A percentile compares a stretch with the other conserved stretches of the same genome.
These are phyloP conservation scores for Drepanosiphum platanoidis DNA, from an alignment of 2,888 invertebrate species.

Conservation along the genomic window DNA sequence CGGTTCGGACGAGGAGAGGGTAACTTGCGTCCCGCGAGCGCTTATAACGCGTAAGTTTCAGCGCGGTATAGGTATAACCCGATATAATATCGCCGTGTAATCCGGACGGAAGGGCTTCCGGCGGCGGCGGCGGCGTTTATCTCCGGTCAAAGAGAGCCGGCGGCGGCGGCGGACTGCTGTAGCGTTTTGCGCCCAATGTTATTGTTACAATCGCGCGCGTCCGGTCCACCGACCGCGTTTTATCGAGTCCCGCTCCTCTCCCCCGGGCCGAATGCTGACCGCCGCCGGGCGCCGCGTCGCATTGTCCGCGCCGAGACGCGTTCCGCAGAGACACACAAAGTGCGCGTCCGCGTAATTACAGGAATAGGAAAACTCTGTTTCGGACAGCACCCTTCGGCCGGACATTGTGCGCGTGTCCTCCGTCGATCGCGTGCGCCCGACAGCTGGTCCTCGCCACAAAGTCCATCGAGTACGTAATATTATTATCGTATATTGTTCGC, in stretches of 20 bases:
- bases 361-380: slow-evolving; percentile 29
- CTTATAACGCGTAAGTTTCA: too few relatives aligned
- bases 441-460: neutral
- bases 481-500: too few relatives aligned
- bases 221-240: neutral
- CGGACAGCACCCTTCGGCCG: slow-evolving; percentile 34
- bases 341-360: slow-evolving; percentile 13
- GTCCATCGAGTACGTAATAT: too few relatives aligned
- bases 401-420: slow-evolving; percentile 18
- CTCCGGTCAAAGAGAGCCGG: neutral
- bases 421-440: neutral
- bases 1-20: too few relatives aligned
- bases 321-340: too few relatives aligned
- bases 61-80: too few relatives aligned
- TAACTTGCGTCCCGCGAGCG: too few relatives aligned
- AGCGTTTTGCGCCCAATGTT: neutral
- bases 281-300: neutral
- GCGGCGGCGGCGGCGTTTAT: neutral
- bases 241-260: neutral
- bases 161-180: neutral
- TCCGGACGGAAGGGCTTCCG: neutral
- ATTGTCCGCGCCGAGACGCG: slow-evolving; percentile 12
- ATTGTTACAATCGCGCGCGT: neutral
- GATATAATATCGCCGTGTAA: neutral
- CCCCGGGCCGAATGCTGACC: slow-evolving; percentile 18